Conservation (phyloP, 2,797 vertebrate genomes). For the Mastacembelus armatus region DNA sequence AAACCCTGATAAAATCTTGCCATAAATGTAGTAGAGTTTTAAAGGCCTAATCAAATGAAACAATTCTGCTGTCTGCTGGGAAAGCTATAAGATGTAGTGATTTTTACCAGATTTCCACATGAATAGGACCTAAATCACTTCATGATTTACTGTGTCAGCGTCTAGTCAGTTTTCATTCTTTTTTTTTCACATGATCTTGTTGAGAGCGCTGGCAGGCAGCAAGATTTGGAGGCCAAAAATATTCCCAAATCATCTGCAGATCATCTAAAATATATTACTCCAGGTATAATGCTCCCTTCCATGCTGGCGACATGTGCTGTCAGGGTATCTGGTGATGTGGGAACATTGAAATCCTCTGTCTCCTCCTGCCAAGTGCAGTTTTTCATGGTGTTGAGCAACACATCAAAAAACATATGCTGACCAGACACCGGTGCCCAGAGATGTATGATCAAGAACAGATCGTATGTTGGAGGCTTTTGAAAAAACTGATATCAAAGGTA, state of each 20-base stretch:
- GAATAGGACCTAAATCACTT: slow-evolving; percentile 15
- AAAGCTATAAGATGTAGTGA: slow-evolving; percentile 4
- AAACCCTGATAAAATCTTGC: neutral
- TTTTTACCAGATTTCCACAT: slow-evolving; percentile 27
- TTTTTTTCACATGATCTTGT: slow-evolving; percentile 16
- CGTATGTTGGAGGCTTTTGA: slow-evolving; percentile 7
- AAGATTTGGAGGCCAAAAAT: slow-evolving; percentile 47
- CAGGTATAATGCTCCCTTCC: slow-evolving; percentile 48
- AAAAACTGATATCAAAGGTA: slow-evolving; percentile 13
- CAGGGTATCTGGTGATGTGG: slow-evolving; percentile 56
- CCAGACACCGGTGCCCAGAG: slow-evolving; percentile 21
- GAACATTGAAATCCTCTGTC: slow-evolving; percentile 41
- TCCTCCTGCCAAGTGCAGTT: slow-evolving; percentile 53
- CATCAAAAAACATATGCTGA: slow-evolving; percentile 51
- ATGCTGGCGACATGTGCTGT: slow-evolving; percentile 49
- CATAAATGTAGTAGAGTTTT: too few relatives aligned
- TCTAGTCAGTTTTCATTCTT: slow-evolving; percentile 30
- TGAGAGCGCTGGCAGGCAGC: slow-evolving; percentile 40
- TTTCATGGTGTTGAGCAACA: slow-evolving; percentile 50
- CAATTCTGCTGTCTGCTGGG: neutral
- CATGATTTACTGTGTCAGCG: slow-evolving; percentile 30
- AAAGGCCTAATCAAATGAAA: slow-evolving; percentile 15
- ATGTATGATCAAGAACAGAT: slow-evolving; percentile 30
- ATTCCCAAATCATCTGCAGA: slow-evolving; percentile 41
- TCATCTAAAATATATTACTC: slow-evolving; percentile 55